Base-by-base conservation (phyloP, 1,140 invertebrate genomes). In the Plutomurus gul region DNA sequence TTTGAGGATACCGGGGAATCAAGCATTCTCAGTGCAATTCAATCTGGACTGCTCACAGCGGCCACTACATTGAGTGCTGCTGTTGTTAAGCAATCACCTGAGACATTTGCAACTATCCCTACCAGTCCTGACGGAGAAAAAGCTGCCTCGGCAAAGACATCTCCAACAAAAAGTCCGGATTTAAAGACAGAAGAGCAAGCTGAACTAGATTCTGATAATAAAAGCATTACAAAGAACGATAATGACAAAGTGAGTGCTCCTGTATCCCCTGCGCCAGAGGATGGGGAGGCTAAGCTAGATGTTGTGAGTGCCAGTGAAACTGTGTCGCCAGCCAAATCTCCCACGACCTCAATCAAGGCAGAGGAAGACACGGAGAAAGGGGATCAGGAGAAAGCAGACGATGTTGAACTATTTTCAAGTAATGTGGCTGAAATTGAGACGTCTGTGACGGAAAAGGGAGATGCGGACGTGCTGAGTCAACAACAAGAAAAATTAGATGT, bases 61-160 rank as follows among this genome's bases (percentile, higher is more conserved):
- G 80, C 80, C 1, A 70, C 56, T 4, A 83, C 82, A n/a, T 22
- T 79, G 18, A 80, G 75, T 51, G 80, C 82, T n/a, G 75, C 82
- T 30, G 40, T 83, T 7, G 78, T 83, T 30, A 39, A 72, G 22
- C 80, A 81, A 30, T 78, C 75, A 40, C 75, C 80, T 16, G 80
- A 80, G 49, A 81, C 83, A 79, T 43, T 40, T 33, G 82, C 77
- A 13, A 60, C 16, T 1, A 74, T 79, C 11, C 70, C 46, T 27
- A 49, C 8, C n/a, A 39, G 20, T 11, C 33, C 56, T 33, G 49
- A 33, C 1, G 27, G n/a, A 30, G 20, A 10, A 8, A 25, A 27
- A 51, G 27, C 11, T 4, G 13, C 1, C 7, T n/a, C n/a, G n/a
- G n/a, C n/a, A n/a, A n/a, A n/a, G n/a, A n/a, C n/a, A n/a, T n/a